phyloP scores from a whole-genome alignment of 2,888 invertebrate species.

The Adelphocoris suturalis region DNA sequence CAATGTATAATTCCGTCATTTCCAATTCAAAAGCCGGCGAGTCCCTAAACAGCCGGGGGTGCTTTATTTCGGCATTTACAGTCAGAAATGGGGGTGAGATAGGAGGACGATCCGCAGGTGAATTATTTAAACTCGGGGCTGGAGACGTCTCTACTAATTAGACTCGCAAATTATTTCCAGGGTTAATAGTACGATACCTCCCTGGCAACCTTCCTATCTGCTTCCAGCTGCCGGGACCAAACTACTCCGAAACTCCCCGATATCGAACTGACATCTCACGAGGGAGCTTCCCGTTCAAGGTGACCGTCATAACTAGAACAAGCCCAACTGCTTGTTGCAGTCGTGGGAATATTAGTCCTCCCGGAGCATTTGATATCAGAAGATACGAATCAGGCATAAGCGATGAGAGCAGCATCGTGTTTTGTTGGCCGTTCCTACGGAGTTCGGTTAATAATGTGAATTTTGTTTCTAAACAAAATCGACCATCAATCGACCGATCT shows the following conservation, averaged over 20 bases:
- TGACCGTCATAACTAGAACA: no score
- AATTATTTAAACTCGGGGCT: slow-evolving; percentile 9
- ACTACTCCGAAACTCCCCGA: background rate
- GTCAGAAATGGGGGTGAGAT: background rate
- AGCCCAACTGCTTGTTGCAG: no score
- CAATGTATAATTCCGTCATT: slow-evolving; percentile 52
- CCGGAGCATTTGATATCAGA: no score
- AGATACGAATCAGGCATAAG: no score
- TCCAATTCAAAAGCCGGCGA: slow-evolving; percentile 50
- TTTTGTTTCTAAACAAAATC: no score
- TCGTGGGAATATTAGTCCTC: no score
- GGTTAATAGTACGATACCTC: background rate
- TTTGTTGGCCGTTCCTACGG: no score
- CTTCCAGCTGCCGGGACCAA: background rate
- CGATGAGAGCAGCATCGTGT: no score
- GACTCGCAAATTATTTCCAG: slow-evolving; percentile 47
- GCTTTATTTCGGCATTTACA: slow-evolving; percentile 29
- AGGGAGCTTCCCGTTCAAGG: background rate
- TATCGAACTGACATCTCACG: background rate
- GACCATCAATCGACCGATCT: no score
- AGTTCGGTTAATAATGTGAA: no score
- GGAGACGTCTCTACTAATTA: slow-evolving; percentile 22
- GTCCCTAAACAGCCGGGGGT: slow-evolving; percentile 34
- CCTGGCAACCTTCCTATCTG: background rate
- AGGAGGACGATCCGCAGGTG: background rate